A percentile compares a stretch with the other conserved stretches of the same genome.
Conservation (phyloP, 2,797 vertebrate genomes). For the Molossus molossus region DNA sequence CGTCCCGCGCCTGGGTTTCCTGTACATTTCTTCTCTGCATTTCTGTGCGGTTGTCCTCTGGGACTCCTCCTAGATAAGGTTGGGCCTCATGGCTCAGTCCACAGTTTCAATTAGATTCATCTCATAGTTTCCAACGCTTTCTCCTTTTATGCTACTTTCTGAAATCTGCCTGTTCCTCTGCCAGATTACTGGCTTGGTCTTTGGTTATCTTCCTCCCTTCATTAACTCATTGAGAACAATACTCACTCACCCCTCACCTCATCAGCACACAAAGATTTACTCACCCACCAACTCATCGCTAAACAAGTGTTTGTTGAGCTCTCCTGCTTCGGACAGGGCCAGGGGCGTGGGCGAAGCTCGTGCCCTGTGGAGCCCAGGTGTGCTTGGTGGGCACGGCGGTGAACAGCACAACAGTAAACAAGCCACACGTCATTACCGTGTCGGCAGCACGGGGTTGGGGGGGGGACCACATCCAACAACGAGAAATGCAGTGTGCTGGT, state of each 20-base stretch:
- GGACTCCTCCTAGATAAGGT: fast-evolving
- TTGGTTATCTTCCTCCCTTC: background rate
- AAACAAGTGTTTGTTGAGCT: too few relatives aligned
- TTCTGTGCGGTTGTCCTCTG: background rate
- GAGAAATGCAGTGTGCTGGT: background rate
- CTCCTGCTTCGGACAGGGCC: background rate
- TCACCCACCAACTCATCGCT: background rate
- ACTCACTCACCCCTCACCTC: background rate
- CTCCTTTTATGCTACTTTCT: background rate
- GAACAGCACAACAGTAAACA: background rate
- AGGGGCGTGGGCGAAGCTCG: background rate
- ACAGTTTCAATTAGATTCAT: background rate
- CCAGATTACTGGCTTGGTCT: background rate
- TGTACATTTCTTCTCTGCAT: background rate
- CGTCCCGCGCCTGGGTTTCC: background rate
- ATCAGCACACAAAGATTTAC: background rate
- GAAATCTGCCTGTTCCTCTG: background rate
- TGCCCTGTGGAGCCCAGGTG: background rate
- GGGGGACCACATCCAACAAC: background rate
- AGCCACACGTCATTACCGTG: background rate
- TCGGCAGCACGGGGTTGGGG: too few relatives aligned
- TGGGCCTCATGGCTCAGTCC: background rate
- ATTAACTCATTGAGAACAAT: background rate
- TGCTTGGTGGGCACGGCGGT: too few relatives aligned
- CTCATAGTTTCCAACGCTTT: background rate